phyloP scores from a whole-genome alignment of 2,888 invertebrate genomes.

The Dolomedes plantarius region DNA sequence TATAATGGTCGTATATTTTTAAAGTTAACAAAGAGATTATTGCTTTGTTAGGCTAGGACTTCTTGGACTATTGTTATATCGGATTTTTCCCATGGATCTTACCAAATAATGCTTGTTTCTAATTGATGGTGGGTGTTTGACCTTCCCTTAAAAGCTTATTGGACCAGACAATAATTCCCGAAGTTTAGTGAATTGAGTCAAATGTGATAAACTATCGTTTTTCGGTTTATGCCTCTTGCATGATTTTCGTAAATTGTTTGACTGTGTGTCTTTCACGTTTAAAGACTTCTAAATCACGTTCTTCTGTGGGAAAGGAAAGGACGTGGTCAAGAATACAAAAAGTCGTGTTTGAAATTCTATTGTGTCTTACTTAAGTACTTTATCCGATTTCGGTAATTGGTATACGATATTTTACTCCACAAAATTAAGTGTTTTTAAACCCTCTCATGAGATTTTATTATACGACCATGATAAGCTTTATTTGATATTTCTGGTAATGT shows the following conservation, averaged over 20 bases:
- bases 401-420: background rate
- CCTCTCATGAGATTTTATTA: background rate
- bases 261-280: constrained; percentile 31
- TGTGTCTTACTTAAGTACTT: constrained; percentile 39
- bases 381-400: background rate
- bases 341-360: constrained; percentile 35
- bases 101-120: constrained; percentile 58
- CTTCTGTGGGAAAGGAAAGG: constrained; percentile 28
- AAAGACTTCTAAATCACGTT: constrained; percentile 30
- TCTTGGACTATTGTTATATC: constrained; percentile 47
- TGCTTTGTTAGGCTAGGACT: constrained; percentile 52
- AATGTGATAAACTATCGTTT: constrained; percentile 52
- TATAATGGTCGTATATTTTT: constrained; percentile 60
- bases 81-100: constrained; percentile 50
- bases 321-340: constrained; percentile 9
- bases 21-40: constrained; percentile 67
- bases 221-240: constrained; percentile 48
- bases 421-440: background rate
- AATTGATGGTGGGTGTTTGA: constrained; percentile 66
- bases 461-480: no score
- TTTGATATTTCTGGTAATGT: no score
- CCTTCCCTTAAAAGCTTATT: constrained; percentile 54
- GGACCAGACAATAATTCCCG: constrained; percentile 26
- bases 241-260: constrained; percentile 48
- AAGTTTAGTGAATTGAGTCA: constrained; percentile 38